A percentile compares a stretch with the other conserved stretches of the same genome.
Evolutionary conservation across 1,140 invertebrate genomes (phyloP).

Genomic region (Heliconius himera): DNA sequence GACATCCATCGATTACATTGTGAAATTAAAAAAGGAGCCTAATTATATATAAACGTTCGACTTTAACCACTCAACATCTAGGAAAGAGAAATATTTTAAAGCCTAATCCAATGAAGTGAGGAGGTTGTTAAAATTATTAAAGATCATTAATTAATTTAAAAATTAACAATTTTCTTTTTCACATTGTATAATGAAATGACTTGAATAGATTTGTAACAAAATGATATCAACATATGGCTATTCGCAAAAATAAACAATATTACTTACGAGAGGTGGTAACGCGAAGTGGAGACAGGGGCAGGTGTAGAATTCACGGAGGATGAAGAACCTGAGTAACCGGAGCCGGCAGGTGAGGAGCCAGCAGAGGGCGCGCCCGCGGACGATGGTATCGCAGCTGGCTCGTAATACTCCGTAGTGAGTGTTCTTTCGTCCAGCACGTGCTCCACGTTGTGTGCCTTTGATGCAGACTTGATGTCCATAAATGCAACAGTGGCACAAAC

Average conservation of each 20-base stretch:
- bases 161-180: too few relatives aligned
- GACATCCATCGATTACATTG: not conserved
- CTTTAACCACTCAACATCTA: too few relatives aligned
- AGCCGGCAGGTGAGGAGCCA: conserved; percentile 82
- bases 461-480: conserved; percentile 97
- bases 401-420: conserved; percentile 96
- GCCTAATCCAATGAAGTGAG: too few relatives aligned
- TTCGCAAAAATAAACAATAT: conserved; percentile 41
- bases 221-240: conserved; percentile 53
- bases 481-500: conserved; percentile 95
- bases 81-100: too few relatives aligned
- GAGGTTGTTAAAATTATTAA: too few relatives aligned
- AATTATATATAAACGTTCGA: not conserved
- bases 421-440: conserved; percentile 93
- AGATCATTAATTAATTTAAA: too few relatives aligned
- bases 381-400: conserved; percentile 89
- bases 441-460: conserved; percentile 94
- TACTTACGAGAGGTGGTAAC: conserved; percentile 79
- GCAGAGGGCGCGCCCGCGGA: conserved; percentile 79
- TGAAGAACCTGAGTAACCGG: conserved; percentile 83
- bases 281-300: conserved; percentile 74
- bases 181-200: not conserved
- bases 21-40: not conserved
- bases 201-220: conserved; percentile 6
- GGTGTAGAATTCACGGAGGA: conserved; percentile 83